Percentiles rank a stretch among this genome's conserved stretches.
Conservation (phyloP, 2,113 vertebrate genomes). For the Tragulus kanchil region DNA sequence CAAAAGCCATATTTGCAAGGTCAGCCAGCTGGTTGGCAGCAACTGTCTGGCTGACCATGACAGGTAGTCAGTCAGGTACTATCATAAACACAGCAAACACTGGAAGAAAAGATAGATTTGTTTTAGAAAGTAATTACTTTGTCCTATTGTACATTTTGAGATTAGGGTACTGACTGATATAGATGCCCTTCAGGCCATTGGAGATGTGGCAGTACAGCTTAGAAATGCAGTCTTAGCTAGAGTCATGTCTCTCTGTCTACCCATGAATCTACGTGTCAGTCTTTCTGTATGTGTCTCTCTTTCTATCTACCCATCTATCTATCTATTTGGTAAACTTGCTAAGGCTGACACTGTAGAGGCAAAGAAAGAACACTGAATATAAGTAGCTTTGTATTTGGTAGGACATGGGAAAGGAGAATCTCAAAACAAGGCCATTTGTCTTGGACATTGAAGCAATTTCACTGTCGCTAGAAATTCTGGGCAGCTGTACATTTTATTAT, state of each 20-base stretch:
- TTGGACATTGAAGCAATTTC: not conserved
- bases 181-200: not conserved
- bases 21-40: not conserved
- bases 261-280: not conserved
- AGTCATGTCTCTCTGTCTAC: not conserved
- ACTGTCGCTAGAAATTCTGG: not conserved
- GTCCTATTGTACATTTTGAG: not conserved
- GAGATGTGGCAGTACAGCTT: not conserved
- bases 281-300: not conserved
- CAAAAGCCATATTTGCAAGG: not conserved
- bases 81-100: not conserved
- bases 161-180: not conserved
- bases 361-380: not conserved
- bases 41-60: not conserved
- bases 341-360: not conserved
- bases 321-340: not conserved
- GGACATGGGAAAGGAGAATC: not conserved
- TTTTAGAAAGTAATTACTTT: not conserved
- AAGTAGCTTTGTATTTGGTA: not conserved
- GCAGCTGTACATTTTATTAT: not conserved
- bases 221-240: not conserved
- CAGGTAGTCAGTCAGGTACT: not conserved
- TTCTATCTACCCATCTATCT: not conserved
- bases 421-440: not conserved
- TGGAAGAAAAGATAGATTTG: not conserved